Conservation (phyloP, 1,140 invertebrate species). For the Brachionus paranguensis region DNA sequence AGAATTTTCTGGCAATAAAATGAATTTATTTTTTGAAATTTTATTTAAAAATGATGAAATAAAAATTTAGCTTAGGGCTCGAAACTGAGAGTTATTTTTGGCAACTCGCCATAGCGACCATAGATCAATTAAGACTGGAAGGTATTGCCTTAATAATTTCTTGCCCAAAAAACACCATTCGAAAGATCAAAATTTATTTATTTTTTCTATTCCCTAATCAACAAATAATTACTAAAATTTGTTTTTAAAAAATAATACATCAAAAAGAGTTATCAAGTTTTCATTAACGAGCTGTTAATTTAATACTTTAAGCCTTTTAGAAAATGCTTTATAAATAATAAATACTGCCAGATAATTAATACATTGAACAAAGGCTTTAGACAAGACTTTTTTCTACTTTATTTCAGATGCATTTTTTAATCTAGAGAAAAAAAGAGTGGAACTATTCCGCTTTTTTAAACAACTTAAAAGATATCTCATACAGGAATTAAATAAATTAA, state of each 20-base stretch:
- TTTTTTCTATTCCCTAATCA: background rate
- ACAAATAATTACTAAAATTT: background rate
- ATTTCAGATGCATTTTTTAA: background rate
- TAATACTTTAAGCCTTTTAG: background rate
- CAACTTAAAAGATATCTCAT: background rate
- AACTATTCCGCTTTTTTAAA: background rate
- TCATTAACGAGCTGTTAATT: background rate
- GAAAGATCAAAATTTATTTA: background rate
- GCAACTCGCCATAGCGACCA: background rate
- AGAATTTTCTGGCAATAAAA: too few relatives aligned
- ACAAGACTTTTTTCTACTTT: background rate
- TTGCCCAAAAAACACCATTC: background rate
- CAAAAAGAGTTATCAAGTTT: background rate
- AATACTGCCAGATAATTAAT: background rate
- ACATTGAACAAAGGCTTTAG: background rate
- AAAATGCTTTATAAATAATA: background rate
- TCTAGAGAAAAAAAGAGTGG: background rate
- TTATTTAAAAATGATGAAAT: background rate
- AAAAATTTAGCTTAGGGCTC: background rate
- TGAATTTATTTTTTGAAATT: background rate
- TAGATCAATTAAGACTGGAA: background rate
- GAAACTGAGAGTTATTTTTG: background rate
- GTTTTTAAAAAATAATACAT: background rate
- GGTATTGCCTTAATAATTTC: background rate
- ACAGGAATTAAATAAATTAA: background rate